Evolutionary conservation across 2,888 invertebrate genomes (phyloP), one percentile per base, ranked within the genome.

Genomic region (Antheraea yamamai): DNA sequence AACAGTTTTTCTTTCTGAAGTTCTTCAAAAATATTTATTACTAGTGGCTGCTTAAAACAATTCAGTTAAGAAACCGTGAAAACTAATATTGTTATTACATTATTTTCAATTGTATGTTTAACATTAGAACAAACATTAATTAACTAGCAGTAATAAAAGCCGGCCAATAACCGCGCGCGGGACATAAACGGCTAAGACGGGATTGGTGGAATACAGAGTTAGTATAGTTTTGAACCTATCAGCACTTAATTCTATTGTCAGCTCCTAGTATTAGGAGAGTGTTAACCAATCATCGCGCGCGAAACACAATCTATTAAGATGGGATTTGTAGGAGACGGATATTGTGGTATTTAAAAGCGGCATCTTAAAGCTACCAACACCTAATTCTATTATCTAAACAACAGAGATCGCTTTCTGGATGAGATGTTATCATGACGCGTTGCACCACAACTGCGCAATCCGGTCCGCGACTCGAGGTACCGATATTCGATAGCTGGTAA

Each of bases 401-500:
- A 39, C n/a, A 70, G 39, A 70, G 39, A 18, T 70, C 70, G 70
- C 30, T 30, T 39, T n/a, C 20, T 39, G 4, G 70, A 39, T 39
- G 70, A 70, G 70, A 70, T 70, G 20, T 35, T 70, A 70, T 70
- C 70, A 66, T 39, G n/a, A 12, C 35, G 39, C 64, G 26, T 66
- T 18, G 64, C 64, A 18, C 64, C 64, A 6, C 64, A 26, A 26
- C 64, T 66, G 30, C 39, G 39, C 39, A 70, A 70, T 70, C 70
- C 70, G 39, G 39, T 70, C 20, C 70, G 30, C 64, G 30, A 39
- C n/a, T 70, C 39, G 70, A 70, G 4, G 64, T 66, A 70, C 35
- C 39, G 39, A 39, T 18, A 70, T 39, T 39, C 70, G 39, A 70
- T 35, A 39, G 16, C 12, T 39, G 70, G n/a, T 1, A n/a, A 39